These are phyloP conservation scores for Pogonophryne albipinna DNA, from an alignment of 2,797 vertebrate genomes.

Conservation along the genomic window DNA sequence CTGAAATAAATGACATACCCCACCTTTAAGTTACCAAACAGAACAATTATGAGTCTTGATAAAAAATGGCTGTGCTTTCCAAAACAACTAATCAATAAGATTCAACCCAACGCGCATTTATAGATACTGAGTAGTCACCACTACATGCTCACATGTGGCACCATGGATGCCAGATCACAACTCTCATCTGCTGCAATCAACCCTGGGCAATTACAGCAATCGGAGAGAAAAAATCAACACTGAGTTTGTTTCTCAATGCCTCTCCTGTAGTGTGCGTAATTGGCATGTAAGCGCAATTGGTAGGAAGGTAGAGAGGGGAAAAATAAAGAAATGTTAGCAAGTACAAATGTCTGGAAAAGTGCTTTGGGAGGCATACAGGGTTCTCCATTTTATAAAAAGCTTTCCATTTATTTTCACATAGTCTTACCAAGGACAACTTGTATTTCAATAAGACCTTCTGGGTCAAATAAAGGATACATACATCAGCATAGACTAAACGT, in stretches of 20 bases:
- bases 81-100: slow-evolving; percentile 26
- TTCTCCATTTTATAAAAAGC: neutral
- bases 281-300: neutral
- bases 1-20: no score
- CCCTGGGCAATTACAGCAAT: slow-evolving; percentile 6
- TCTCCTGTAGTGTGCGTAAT: neutral
- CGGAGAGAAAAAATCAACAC: slow-evolving; percentile 1
- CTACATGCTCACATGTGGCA: slow-evolving; percentile 4
- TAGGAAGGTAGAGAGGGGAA: neutral
- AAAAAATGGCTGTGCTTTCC: neutral
- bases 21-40: neutral
- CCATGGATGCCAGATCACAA: neutral
- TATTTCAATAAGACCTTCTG: no score
- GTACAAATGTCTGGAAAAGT: neutral
- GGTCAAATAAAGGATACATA: no score
- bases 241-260: neutral
- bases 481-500: no score
- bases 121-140: slow-evolving; percentile 27
- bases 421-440: no score
- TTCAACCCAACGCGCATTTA: slow-evolving; percentile 15
- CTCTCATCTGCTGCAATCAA: slow-evolving; percentile 11
- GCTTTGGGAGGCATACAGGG: neutral
- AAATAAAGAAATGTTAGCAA: neutral
- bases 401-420: neutral
- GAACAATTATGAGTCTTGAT: slow-evolving; percentile 15